These are phyloP conservation scores for Microctenopoma stevenorrisi DNA, from an alignment of 2,797 vertebrate species.

Conservation along the genomic window DNA sequence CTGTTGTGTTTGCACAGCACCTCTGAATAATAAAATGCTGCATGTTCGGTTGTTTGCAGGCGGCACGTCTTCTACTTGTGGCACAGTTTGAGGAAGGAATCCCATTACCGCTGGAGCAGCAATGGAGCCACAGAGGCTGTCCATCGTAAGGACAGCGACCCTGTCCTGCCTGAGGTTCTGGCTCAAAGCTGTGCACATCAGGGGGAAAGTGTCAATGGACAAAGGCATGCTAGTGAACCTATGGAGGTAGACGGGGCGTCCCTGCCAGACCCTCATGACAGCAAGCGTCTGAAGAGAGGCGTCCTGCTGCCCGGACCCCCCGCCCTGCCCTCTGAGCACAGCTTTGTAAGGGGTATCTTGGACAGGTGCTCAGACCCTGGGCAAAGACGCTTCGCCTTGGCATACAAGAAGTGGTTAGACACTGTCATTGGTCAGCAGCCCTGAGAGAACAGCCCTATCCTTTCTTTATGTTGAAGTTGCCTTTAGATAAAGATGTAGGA, in stretches of 20 bases:
- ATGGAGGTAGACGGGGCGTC: conserved; percentile 89
- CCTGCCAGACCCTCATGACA: conserved; percentile 86
- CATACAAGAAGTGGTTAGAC: conserved; percentile 95
- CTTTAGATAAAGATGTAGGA: conserved; percentile 55
- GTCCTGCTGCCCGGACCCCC: conserved; percentile 73
- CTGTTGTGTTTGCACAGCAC: neutral
- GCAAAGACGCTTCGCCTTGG: conserved; percentile 91
- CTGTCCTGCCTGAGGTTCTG: conserved; percentile 53
- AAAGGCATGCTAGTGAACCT: conserved; percentile 66
- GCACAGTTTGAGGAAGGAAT: conserved; percentile 85
- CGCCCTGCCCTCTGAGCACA: conserved; percentile 85
- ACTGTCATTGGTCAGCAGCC: conserved; percentile 87
- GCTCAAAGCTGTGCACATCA: conserved; percentile 11
- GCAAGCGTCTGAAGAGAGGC: conserved; percentile 92
- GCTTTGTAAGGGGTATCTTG: conserved; percentile 86
- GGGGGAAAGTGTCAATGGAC: conserved; percentile 47
- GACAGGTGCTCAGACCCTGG: conserved; percentile 85
- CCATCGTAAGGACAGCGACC: conserved; percentile 67
- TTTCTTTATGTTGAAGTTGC: conserved; percentile 47
- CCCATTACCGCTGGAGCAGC: conserved; percentile 56
- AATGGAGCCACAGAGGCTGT: conserved; percentile 43
- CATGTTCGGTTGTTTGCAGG: conserved; percentile 72
- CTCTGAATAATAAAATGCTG: neutral
- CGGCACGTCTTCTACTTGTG: conserved; percentile 92
- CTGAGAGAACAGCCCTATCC: conserved; percentile 39